Conservation (phyloP, 1,140 invertebrate genomes). For the Halesus radiatus region DNA sequence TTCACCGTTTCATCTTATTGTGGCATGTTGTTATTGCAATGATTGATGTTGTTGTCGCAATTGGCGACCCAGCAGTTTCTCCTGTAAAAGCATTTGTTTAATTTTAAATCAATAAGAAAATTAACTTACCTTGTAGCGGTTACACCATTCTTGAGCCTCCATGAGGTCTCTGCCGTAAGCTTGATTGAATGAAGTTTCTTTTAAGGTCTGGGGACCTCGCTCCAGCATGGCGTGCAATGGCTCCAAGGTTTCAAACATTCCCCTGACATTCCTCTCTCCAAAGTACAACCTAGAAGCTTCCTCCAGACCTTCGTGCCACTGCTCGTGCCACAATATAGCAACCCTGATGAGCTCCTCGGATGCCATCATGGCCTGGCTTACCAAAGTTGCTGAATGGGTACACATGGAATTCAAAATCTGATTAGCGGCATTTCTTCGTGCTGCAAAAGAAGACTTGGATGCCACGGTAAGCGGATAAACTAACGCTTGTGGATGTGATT, state of each 20-base stretch:
- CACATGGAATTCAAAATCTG: constrained; percentile 96
- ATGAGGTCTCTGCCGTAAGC: constrained; percentile 94
- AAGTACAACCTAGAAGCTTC: constrained; percentile 98
- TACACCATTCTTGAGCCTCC: constrained; percentile 96
- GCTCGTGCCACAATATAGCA: constrained; percentile 99
- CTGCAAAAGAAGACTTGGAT: constrained; percentile 91
- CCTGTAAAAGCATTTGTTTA: too few species aligned
- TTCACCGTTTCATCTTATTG: too few species aligned
- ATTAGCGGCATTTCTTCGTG: constrained; percentile 91
- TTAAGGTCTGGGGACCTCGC: constrained; percentile 93
- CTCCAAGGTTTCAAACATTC: constrained; percentile 96
- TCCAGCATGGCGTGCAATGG: constrained; percentile 96
- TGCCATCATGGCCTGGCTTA: constrained; percentile 94
- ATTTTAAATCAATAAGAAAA: too few species aligned
- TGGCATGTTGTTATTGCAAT: too few species aligned
- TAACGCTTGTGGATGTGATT: constrained; percentile 90
- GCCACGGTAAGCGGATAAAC: constrained; percentile 98
- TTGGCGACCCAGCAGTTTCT: too few species aligned
- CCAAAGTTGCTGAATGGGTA: constrained; percentile 92
- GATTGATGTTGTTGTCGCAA: too few species aligned
- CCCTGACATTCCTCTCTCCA: constrained; percentile 93
- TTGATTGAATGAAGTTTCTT: constrained; percentile 97
- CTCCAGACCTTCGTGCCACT: constrained; percentile 98
- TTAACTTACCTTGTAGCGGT: constrained; percentile 79
- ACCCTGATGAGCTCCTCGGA: constrained; percentile 98